Conservation (phyloP, 1,140 invertebrate genomes). For the Drosophila triauraria region DNA sequence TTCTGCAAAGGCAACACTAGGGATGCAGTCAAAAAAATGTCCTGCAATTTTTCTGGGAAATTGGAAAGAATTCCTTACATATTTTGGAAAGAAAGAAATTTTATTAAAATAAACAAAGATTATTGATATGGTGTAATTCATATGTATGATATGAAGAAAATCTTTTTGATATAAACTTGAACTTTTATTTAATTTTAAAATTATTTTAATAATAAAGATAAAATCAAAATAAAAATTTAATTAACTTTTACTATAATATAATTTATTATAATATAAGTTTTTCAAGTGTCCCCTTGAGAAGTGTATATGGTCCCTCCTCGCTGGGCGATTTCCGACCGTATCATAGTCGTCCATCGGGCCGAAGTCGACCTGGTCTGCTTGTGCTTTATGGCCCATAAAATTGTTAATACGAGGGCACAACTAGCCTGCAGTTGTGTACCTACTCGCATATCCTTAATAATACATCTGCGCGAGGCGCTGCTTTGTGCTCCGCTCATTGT, state of each 20-base stretch:
- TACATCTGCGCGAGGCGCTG: conserved; percentile 26
- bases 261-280: too few relatives aligned
- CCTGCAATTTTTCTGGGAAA: too few relatives aligned
- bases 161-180: neutral
- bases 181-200: neutral
- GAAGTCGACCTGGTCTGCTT: conserved; percentile 35
- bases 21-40: neutral
- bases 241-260: too few relatives aligned
- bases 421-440: conserved; percentile 50
- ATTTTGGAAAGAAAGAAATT: too few relatives aligned
- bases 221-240: too few relatives aligned
- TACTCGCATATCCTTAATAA: conserved; percentile 40
- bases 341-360: conserved; percentile 36
- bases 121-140: too few relatives aligned
- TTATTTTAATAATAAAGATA: too few relatives aligned
- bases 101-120: too few relatives aligned
- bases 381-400: conserved; percentile 77
- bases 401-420: conserved; percentile 61
- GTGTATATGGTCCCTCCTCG: neutral
- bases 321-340: conserved; percentile 15
- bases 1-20: conserved; percentile 2
- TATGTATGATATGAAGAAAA: too few relatives aligned
- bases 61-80: too few relatives aligned
- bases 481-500: conserved; percentile 51
- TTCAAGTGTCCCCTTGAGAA: neutral